Evolutionary conservation across 2,113 vertebrate species (phyloP).

Genomic region (Hypanus sabinus): DNA sequence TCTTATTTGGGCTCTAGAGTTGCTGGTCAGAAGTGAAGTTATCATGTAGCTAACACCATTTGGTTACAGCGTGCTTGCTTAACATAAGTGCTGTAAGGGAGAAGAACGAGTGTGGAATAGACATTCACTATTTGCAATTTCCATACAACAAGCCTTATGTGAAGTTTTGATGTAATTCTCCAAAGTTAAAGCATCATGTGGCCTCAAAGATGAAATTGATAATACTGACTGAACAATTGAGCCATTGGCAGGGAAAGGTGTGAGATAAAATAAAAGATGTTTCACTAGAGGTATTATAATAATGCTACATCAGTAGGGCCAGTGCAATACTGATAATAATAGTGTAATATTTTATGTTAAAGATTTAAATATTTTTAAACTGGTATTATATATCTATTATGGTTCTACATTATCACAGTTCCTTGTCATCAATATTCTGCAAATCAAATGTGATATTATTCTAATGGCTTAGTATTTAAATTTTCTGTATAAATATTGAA

Average conservation of each 20-base stretch:
- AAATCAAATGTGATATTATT: background rate
- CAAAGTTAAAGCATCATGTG: background rate
- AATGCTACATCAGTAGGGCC: background rate
- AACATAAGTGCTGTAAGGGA: background rate
- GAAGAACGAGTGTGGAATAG: background rate
- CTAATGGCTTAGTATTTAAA: background rate
- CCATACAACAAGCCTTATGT: background rate
- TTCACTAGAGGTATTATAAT: background rate
- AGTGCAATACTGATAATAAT: background rate
- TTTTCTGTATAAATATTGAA: background rate
- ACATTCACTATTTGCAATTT: background rate
- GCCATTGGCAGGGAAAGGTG: background rate
- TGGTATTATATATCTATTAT: slow-evolving; percentile 9
- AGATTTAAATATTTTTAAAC: slow-evolving; percentile 2
- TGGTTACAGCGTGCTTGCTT: background rate
- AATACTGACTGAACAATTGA: background rate
- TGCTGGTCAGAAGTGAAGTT: background rate
- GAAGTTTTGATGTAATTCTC: background rate
- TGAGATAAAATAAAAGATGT: background rate
- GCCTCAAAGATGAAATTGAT: background rate
- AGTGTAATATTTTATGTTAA: background rate
- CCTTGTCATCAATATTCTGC: background rate
- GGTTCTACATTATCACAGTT: background rate
- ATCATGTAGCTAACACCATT: background rate
- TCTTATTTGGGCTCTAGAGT: background rate